Evolutionary conservation across 2,797 vertebrate species (phyloP), one percentile per base, ranked within the genome.

Genomic region (Sebastes steindachneri): DNA sequence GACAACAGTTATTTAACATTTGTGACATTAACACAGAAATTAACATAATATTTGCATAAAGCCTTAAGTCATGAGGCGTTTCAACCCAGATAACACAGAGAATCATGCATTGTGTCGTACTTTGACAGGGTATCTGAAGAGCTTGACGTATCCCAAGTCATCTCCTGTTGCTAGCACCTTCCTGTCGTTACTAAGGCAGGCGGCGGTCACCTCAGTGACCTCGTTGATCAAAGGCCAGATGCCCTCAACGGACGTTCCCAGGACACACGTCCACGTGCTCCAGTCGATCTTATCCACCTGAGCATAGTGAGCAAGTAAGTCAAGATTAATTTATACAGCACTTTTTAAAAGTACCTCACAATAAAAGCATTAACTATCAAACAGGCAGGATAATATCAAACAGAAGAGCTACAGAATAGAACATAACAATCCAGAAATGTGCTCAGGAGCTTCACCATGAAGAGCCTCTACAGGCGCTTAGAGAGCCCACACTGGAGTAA

Each of bases 271-370:
- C 98, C 98, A 99, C 2, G 98, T 97, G 68, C 96, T 96, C 98
- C 98, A 99, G 88, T 97, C 96, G 64, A 99, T 97, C 95, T 99
- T 99, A 90, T 99, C 98, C 91, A 97, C 97, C 98, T 99, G 91
- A 76, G 91, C 84, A 89, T 48, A 65, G 53, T 0, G 6, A 59
- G 37, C 3, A 6, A 68, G 4, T 23, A 15, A 12, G 41, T 33
- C 4, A 62, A 79, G 1, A 66, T 58, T 9, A 1, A 28, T 45
- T 37, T 2, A 21, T 17, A 1, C 3, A 3, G 6, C 9, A 33
- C 14, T 31, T 73, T 62, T n/a, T 35, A 4, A 53, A 26, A 73
- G 3, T 9, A 12, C 4, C 14, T 37, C 7, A 75, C 9, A 69
- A 31, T 3, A 23, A 33, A 37, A 62, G 1, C 11, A 53, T 37